Conservation (phyloP, 2,797 vertebrate genomes). For the Muscicapa striata region DNA sequence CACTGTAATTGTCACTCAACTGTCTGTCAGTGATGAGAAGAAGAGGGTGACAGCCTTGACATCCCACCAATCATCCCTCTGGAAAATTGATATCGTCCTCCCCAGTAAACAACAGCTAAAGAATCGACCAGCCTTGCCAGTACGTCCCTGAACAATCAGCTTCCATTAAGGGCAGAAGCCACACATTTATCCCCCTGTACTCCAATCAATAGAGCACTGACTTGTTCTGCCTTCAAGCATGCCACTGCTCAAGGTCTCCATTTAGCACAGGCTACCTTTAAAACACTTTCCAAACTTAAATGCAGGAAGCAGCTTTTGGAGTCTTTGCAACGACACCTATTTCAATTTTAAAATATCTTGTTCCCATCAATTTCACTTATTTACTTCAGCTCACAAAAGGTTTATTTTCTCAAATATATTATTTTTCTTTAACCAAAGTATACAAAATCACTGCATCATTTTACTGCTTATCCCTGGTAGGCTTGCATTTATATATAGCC, state of each 20-base stretch:
- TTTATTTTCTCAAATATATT: not conserved
- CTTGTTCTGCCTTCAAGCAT: constrained; percentile 55
- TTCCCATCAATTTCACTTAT: not conserved
- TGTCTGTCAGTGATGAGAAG: constrained; percentile 76
- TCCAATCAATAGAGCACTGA: constrained; percentile 77
- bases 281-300: constrained; percentile 37
- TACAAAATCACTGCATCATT: not conserved
- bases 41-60: constrained; percentile 81
- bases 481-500: not conserved
- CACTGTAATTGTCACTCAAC: constrained; percentile 79
- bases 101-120: constrained; percentile 82
- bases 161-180: constrained; percentile 82
- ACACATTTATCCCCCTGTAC: constrained; percentile 77
- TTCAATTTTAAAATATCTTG: not conserved
- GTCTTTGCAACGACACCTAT: not conserved
- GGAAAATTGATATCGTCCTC: constrained; percentile 84
- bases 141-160: constrained; percentile 82
- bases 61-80: constrained; percentile 80
- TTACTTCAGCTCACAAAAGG: not conserved
- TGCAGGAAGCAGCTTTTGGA: not conserved
- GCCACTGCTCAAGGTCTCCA: constrained; percentile 62
- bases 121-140: constrained; percentile 78
- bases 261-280: constrained; percentile 62
- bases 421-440: not conserved
- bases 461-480: not conserved